Percentiles rank a stretch among this genome's conserved stretches.
Evolutionary conservation across 2,113 vertebrate genomes (phyloP).

Genomic region (Spermophilus dauricus): DNA sequence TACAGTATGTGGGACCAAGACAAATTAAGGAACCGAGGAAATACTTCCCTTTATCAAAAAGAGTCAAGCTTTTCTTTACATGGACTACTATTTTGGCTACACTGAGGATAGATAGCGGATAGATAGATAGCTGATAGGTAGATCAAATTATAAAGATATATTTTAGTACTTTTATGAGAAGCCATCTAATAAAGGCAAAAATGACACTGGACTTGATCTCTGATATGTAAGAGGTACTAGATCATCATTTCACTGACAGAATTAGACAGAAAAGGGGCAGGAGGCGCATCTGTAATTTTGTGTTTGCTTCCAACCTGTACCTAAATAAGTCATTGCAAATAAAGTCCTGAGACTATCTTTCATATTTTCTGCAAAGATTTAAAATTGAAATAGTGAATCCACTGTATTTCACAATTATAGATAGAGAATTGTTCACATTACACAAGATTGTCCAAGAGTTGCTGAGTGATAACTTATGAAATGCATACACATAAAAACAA

Average conservation of each 20-base stretch:
- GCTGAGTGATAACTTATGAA: neutral
- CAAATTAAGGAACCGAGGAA: neutral
- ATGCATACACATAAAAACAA: neutral
- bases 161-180: neutral
- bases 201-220: neutral
- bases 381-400: slow-evolving; percentile 17
- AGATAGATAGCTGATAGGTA: too few species aligned
- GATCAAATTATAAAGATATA: neutral
- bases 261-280: neutral
- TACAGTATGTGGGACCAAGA: neutral
- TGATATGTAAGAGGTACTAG: neutral
- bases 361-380: slow-evolving; percentile 7
- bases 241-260: neutral
- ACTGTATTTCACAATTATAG: slow-evolving; percentile 25
- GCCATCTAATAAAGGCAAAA: neutral
- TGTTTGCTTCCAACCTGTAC: neutral
- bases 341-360: neutral
- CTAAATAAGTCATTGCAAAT: neutral
- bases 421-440: neutral
- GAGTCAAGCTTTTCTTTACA: neutral
- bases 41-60: neutral
- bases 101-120: too few species aligned
- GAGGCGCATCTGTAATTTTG: neutral
- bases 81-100: too few species aligned
- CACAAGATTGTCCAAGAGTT: neutral